A percentile compares a stretch with the other conserved stretches of the same genome.
Conservation (phyloP, 1,140 invertebrate genomes). For the Megalopta genalis region DNA sequence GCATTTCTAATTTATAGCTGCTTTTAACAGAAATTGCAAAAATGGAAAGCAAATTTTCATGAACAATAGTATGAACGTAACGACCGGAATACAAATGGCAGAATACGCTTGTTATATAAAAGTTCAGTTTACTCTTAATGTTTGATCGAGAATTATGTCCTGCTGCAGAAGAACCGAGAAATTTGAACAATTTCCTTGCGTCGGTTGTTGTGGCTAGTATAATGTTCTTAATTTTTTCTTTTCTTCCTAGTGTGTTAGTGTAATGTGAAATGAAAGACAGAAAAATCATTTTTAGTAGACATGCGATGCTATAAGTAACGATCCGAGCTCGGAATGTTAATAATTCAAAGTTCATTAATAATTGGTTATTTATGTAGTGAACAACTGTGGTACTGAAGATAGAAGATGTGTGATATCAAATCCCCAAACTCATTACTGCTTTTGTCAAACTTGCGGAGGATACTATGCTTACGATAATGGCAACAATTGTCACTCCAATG, state of each 20-base stretch:
- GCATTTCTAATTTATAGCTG: not conserved
- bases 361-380: conserved; percentile 36
- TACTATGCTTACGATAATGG: conserved; percentile 55
- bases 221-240: not conserved
- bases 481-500: conserved; percentile 45
- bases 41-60: not conserved
- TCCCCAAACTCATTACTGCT: conserved; percentile 52
- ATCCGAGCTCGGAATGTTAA: too few relatives aligned
- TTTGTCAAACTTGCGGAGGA: conserved; percentile 61
- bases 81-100: conserved; percentile 34
- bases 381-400: conserved; percentile 24
- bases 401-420: conserved; percentile 38
- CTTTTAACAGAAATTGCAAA: conserved; percentile 1
- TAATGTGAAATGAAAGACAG: not conserved
- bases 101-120: not conserved
- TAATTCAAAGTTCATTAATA: not conserved
- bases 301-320: not conserved
- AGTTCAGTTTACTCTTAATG: conserved; percentile 9
- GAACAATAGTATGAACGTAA: not conserved
- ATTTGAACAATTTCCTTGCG: conserved; percentile 11
- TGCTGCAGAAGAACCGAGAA: conserved; percentile 19
- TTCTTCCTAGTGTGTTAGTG: not conserved
- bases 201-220: conserved; percentile 42
- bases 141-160: conserved; percentile 37
- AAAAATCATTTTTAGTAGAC: not conserved